Conservation (phyloP, 2,888 invertebrate species). For the Venusia cambrica region DNA sequence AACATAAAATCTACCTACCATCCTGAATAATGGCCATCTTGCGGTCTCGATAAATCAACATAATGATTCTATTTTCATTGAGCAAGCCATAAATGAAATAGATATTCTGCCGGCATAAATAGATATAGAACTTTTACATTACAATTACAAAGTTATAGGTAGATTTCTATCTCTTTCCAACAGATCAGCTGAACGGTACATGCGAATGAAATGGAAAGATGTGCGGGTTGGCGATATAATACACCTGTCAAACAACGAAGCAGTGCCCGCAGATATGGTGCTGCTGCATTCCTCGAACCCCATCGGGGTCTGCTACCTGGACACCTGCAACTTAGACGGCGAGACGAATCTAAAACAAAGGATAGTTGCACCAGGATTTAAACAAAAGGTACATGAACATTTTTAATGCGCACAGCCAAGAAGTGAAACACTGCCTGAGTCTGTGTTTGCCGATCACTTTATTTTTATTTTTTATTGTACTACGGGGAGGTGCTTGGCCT, state of each 20-base stretch:
- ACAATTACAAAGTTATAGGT: too few species aligned
- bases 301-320: constrained; percentile 94
- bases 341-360: constrained; percentile 97
- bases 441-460: too few species aligned
- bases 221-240: constrained; percentile 96
- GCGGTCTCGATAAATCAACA: constrained; percentile 22
- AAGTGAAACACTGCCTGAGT: too few species aligned
- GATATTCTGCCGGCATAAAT: too few species aligned
- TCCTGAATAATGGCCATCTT: too few species aligned
- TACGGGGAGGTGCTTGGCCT: too few species aligned
- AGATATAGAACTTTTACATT: too few species aligned
- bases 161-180: constrained; percentile 28
- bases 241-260: constrained; percentile 97
- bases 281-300: constrained; percentile 93
- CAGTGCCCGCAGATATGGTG: constrained; percentile 97
- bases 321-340: constrained; percentile 97
- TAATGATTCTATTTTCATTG: constrained; percentile 10
- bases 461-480: too few species aligned
- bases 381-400: constrained; percentile 83
- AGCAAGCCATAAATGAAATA: too few species aligned
- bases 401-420: too few species aligned
- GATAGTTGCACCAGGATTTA: constrained; percentile 89
- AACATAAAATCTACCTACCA: too few species aligned
- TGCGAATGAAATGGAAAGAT: constrained; percentile 93
- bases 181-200: constrained; percentile 91